Base-by-base conservation (phyloP, 2,888 invertebrate genomes). In the Perdita meconis region DNA sequence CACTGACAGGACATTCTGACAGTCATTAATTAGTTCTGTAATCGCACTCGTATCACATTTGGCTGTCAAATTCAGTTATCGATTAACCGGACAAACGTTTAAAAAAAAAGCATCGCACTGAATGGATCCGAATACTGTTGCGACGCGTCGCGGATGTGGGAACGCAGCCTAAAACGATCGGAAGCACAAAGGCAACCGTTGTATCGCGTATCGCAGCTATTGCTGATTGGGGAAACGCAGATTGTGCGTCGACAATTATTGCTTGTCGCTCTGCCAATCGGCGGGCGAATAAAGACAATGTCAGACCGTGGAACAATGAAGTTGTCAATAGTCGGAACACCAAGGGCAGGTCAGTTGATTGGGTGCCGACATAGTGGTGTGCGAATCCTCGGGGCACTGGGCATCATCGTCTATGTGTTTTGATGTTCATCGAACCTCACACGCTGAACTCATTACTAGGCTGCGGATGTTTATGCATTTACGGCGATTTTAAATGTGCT, bases 191-290 rank as follows among this genome's bases (percentile, higher is more conserved):
- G 38, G 36, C 47, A 38, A 19, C 10, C 19, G 40, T 51, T 55
- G 53, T 36, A n/a, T 50, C 60, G 40, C 3, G 30, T 57, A 61
- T 66, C 56, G 30, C n/a, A n/a, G n/a, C n/a, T n/a, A n/a, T 47
- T 57, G 50, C 61, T 22, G 42, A 38, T 53, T 44, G 12, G 50
- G 26, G 64, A 38, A 53, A 34, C 57, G 44, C 53, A 47, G 69
- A 55, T 65, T 44, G 47, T 42, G 22, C 51, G 55, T 53, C 67
- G 57, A 81, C 70, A 75, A 82, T 81, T 81, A 76, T 75, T 63
- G 51, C 65, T n/a, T n/a, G 59, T 77, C 55, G 68, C 57, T 74
- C 57, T 74, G 69, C 42, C 64, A 72, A 81, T 78, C 78, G 69
- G 36, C 16, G 50, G n/a, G 12, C 10, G 66, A 61, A 69, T 69